A percentile compares a stretch with the other conserved stretches of the same genome.
phyloP scores from a whole-genome alignment of 2,797 vertebrate species.

The Amblyraja radiata region DNA sequence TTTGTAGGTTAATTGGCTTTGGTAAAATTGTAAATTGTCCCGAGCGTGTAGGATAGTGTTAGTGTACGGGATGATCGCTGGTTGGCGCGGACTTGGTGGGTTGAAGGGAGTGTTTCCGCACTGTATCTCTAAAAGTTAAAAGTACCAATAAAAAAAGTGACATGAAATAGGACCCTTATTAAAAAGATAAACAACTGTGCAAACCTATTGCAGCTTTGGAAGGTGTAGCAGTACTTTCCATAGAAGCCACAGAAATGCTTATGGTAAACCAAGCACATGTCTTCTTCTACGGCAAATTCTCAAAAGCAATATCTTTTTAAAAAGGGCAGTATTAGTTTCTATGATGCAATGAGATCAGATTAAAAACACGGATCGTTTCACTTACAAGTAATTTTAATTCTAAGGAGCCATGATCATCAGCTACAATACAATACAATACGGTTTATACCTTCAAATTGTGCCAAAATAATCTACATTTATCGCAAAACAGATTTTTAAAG shows the following conservation, averaged over 20 bases:
- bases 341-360: neutral
- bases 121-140: too few relatives aligned
- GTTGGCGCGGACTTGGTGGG: too few relatives aligned
- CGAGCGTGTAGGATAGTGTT: too few relatives aligned
- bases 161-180: neutral
- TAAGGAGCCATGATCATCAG: neutral
- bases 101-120: too few relatives aligned
- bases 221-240: neutral
- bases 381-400: neutral
- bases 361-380: neutral
- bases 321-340: neutral
- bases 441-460: neutral
- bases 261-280: neutral
- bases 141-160: neutral
- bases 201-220: neutral
- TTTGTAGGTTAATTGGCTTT: too few relatives aligned
- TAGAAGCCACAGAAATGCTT: neutral
- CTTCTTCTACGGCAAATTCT: neutral
- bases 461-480: neutral
- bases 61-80: too few relatives aligned
- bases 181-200: neutral
- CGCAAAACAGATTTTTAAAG: neutral
- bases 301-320: neutral
- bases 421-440: too few relatives aligned
- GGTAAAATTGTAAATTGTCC: too few relatives aligned